phyloP scores from a whole-genome alignment of 2,888 invertebrate genomes.

The Nomada fabriciana region DNA sequence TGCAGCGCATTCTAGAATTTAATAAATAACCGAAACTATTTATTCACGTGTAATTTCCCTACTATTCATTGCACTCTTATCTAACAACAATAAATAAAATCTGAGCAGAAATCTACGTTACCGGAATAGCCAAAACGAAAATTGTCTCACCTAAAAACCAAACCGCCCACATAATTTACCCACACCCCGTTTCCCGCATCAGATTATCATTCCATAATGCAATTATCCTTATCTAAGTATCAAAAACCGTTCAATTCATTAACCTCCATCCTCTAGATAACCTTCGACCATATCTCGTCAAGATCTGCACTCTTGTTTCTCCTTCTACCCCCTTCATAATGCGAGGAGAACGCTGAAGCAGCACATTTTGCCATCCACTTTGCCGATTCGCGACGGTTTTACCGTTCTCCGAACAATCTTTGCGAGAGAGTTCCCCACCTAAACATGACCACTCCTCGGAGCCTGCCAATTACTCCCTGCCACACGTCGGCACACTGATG shows the following conservation, averaged over 20 bases:
- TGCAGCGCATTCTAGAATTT: neutral
- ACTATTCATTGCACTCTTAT: neutral
- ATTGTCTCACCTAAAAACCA: neutral
- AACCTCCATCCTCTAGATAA: neutral
- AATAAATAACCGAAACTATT: no score
- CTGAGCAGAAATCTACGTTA: neutral
- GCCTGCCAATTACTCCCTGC: constrained; percentile 74
- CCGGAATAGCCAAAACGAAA: neutral
- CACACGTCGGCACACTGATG: constrained; percentile 72
- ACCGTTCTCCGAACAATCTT: constrained; percentile 50
- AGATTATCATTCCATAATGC: neutral
- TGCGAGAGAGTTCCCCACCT: constrained; percentile 45
- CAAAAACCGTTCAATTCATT: neutral
- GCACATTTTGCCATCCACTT: constrained; percentile 44
- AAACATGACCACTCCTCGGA: constrained; percentile 61
- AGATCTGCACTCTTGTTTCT: neutral
- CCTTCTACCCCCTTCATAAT: neutral
- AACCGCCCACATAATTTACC: neutral
- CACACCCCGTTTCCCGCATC: neutral
- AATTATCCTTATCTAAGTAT: neutral
- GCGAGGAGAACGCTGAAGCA: constrained; percentile 18
- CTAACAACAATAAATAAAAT: no score
- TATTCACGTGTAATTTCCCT: neutral
- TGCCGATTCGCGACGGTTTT: constrained; percentile 55
- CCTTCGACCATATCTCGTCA: neutral